These are phyloP conservation scores for Antigone vipio DNA, from an alignment of 2,113 vertebrate species.

Conservation along the genomic window DNA sequence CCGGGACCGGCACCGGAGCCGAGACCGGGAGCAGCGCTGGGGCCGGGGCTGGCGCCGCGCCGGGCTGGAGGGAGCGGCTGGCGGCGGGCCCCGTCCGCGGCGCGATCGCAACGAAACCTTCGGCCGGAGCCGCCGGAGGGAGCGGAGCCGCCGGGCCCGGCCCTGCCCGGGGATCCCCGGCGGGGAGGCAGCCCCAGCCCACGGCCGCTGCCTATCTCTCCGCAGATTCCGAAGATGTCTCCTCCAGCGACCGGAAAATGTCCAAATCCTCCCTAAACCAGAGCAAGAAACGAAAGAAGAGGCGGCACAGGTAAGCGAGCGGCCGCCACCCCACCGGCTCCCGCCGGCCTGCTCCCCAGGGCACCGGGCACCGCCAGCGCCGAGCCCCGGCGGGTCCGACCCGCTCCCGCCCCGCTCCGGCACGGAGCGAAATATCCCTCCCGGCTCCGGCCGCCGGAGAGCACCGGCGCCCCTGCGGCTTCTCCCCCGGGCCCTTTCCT, in stretches of 20 bases:
- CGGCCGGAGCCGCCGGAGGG: neutral
- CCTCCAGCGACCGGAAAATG: slow-evolving; percentile 91
- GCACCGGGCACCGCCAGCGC: neutral
- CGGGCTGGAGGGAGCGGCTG: neutral
- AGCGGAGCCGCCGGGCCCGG: neutral
- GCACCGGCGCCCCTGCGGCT: neutral
- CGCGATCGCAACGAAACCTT: slow-evolving; percentile 52
- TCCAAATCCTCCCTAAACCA: slow-evolving; percentile 91
- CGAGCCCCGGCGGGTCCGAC: neutral
- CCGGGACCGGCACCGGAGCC: neutral
- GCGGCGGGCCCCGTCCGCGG: neutral
- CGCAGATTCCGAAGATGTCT: slow-evolving; percentile 95
- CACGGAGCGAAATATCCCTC: neutral
- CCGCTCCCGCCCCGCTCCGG: neutral
- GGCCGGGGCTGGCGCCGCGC: neutral
- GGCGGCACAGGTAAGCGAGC: slow-evolving; percentile 88
- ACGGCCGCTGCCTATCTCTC: slow-evolving; percentile 36
- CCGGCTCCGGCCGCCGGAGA: neutral
- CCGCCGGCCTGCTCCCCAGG: neutral
- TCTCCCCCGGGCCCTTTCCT: neutral
- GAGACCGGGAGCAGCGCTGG: neutral
- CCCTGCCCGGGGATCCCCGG: neutral
- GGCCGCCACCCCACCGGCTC: neutral
- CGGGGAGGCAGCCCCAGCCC: neutral
- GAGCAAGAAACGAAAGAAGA: slow-evolving; percentile 98